A percentile compares a stretch with the other conserved stretches of the same genome.
phyloP scores from a whole-genome alignment of 2,797 vertebrate genomes.

The Lutjanus campechanus region DNA sequence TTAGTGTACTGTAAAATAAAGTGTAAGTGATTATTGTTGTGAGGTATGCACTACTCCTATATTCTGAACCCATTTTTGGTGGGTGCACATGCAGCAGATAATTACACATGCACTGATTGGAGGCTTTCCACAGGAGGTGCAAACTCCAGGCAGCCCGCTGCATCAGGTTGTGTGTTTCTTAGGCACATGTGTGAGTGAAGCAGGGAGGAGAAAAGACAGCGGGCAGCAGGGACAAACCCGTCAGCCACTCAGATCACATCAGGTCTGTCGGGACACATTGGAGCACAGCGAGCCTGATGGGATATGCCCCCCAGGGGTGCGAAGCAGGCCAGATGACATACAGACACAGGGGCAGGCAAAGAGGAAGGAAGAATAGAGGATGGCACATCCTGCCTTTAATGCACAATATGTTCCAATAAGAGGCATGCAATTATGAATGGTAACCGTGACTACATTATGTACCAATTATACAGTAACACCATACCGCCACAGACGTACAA shows the following conservation, averaged over 20 bases:
- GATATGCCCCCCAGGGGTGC: conserved; percentile 80
- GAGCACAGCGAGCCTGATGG: conserved; percentile 86
- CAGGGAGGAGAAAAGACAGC: conserved; percentile 83
- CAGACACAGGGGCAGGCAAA: conserved; percentile 74
- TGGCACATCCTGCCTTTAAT: conserved; percentile 71
- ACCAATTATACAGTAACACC: conserved; percentile 65
- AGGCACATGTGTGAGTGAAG: conserved; percentile 64
- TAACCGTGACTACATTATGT: conserved; percentile 58
- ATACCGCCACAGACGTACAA: conserved; percentile 32
- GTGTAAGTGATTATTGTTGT: conserved; percentile 15
- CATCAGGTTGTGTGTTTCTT: conserved; percentile 77
- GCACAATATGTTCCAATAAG: conserved; percentile 76
- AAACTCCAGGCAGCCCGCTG: conserved; percentile 67
- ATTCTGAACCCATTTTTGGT: conserved; percentile 20
- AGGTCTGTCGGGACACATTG: conserved; percentile 88
- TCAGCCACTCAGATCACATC: conserved; percentile 87
- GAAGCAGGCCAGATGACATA: conserved; percentile 85
- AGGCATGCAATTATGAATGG: conserved; percentile 66
- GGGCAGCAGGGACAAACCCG: conserved; percentile 86
- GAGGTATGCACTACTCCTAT: conserved; percentile 6
- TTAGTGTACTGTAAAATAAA: too few species aligned
- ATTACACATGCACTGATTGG: conserved; percentile 52
- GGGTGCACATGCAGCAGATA: conserved; percentile 36
- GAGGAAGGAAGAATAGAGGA: conserved; percentile 75
- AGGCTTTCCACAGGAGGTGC: conserved; percentile 61